These are phyloP conservation scores for Colletes latitarsis DNA, from an alignment of 1,140 invertebrate species.

Conservation along the genomic window DNA sequence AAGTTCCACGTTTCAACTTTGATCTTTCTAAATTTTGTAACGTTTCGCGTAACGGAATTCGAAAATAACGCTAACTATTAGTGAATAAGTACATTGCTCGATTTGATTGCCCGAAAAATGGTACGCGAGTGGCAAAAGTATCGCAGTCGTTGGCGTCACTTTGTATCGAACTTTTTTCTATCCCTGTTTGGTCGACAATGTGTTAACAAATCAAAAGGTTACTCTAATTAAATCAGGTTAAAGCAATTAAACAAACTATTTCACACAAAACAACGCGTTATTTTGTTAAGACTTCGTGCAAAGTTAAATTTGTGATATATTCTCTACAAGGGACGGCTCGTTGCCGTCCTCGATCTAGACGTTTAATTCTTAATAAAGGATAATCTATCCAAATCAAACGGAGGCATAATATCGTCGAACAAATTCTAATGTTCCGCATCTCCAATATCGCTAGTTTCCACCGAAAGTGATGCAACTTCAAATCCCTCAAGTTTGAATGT, in stretches of 20 bases:
- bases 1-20: too few species aligned
- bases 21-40: too few species aligned
- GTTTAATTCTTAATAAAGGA: neutral
- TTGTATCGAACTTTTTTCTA: too few species aligned
- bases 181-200: neutral
- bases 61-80: too few species aligned
- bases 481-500: too few species aligned
- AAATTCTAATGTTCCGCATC: neutral
- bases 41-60: neutral
- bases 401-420: neutral
- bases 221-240: neutral
- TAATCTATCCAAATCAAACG: neutral
- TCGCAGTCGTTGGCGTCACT: too few species aligned
- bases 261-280: neutral
- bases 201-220: neutral
- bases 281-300: neutral
- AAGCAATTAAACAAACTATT: neutral
- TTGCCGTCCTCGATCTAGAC: neutral
- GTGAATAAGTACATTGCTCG: too few species aligned
- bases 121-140: too few species aligned
- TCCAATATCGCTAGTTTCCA: neutral
- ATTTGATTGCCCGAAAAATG: too few species aligned
- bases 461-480: neutral
- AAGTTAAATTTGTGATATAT: slow-evolving; percentile 20
- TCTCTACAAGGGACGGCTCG: neutral